phyloP scores from a whole-genome alignment of 2,797 vertebrate species.

The Acanthiza pusilla region DNA sequence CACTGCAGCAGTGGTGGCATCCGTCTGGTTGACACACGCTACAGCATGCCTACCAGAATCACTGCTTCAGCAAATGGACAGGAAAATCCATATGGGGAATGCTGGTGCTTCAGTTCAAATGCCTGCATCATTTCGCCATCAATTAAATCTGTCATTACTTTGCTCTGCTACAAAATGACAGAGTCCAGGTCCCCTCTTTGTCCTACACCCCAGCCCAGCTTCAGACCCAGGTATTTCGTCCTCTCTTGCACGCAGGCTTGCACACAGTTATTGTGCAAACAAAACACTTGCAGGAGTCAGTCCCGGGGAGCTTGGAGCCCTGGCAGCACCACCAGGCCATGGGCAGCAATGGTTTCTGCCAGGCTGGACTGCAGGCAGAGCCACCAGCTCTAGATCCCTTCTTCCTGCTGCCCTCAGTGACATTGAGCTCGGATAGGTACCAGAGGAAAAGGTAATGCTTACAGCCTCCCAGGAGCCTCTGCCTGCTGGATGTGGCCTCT shows the following conservation, averaged over 20 bases:
- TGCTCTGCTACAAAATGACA: not conserved
- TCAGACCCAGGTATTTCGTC: not conserved
- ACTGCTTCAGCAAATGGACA: not conserved
- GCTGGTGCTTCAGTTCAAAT: not conserved
- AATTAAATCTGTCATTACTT: not conserved
- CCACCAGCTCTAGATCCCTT: not conserved
- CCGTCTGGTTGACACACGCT: not conserved
- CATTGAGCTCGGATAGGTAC: not conserved
- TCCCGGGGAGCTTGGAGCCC: fast-evolving
- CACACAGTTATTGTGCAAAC: not conserved
- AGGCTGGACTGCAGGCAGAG: not conserved
- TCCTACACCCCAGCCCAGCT: not conserved
- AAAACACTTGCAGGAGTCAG: not conserved
- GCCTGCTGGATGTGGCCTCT: not conserved
- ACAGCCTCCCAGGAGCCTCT: fast-evolving
- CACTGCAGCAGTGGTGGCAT: not conserved
- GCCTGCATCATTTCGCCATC: not conserved
- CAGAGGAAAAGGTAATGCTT: not conserved
- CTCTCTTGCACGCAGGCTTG: not conserved
- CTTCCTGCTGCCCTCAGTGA: not conserved
- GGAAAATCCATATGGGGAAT: not conserved
- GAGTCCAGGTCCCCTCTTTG: not conserved
- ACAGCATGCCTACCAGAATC: not conserved
- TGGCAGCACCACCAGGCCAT: not conserved
- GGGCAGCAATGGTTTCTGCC: not conserved